phyloP scores from a whole-genome alignment of 2,888 invertebrate species.

The Acanthosepion esculentum region DNA sequence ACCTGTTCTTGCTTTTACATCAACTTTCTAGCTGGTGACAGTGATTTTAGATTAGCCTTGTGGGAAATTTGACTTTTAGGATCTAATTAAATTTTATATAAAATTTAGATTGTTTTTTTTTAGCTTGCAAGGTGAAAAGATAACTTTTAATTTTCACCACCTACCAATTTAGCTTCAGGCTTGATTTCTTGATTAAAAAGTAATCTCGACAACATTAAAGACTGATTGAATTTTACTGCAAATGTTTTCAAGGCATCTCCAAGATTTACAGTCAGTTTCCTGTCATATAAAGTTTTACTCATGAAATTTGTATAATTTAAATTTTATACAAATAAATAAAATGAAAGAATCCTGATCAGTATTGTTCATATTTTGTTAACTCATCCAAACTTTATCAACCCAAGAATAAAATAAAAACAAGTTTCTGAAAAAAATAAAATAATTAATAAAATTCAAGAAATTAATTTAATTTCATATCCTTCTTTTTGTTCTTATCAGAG shows the following conservation, averaged over 20 bases:
- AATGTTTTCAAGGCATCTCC: background rate
- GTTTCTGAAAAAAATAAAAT: background rate
- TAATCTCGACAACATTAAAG: background rate
- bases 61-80: background rate
- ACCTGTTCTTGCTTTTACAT: background rate
- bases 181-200: conserved; percentile 18
- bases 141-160: conserved; percentile 18
- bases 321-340: background rate
- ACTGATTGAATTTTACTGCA: background rate
- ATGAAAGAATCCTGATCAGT: background rate
- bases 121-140: background rate
- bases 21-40: background rate
- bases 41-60: background rate
- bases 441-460: background rate
- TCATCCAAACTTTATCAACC: background rate
- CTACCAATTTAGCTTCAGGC: conserved; percentile 4
- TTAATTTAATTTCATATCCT: background rate
- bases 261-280: conserved; percentile 14
- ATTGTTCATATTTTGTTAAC: background rate
- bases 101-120: background rate
- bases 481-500: background rate
- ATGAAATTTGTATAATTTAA: background rate
- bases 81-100: background rate
- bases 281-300: background rate
- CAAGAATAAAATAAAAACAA: background rate